These are phyloP conservation scores for Timema cristinae DNA, from an alignment of 2,888 invertebrate species.

Conservation along the genomic window DNA sequence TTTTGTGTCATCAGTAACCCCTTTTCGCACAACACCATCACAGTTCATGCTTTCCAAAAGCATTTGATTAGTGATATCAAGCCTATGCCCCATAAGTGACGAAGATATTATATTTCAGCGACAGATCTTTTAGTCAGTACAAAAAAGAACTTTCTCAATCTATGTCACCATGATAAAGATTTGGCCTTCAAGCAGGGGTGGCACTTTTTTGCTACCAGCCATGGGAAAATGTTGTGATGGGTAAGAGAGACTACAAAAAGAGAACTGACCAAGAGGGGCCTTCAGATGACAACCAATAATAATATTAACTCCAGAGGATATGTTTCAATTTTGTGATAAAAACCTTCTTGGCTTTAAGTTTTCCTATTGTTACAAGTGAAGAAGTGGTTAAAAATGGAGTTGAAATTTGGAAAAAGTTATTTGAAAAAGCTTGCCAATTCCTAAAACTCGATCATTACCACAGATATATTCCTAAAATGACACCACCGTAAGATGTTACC, in stretches of 20 bases:
- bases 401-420: neutral
- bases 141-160: conserved; percentile 1
- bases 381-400: neutral
- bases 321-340: conserved; percentile 8
- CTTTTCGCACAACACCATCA: neutral
- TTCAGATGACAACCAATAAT: conserved; percentile 9
- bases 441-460: neutral
- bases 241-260: conserved; percentile 1
- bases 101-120: neutral
- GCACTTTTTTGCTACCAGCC: neutral
- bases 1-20: neutral
- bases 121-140: neutral
- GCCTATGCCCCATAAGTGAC: neutral
- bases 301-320: neutral
- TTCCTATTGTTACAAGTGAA: neutral
- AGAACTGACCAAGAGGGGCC: conserved; percentile 8
- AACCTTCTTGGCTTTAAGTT: neutral
- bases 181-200: neutral
- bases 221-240: conserved; percentile 2
- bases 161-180: neutral
- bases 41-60: conserved; percentile 9
- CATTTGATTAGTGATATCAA: conserved; percentile 1
- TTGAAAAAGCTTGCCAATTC: neutral
- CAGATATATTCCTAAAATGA: neutral
- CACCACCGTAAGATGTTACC: neutral